Conservation (phyloP, 2,113 vertebrate genomes). For the Bubo bubo region DNA sequence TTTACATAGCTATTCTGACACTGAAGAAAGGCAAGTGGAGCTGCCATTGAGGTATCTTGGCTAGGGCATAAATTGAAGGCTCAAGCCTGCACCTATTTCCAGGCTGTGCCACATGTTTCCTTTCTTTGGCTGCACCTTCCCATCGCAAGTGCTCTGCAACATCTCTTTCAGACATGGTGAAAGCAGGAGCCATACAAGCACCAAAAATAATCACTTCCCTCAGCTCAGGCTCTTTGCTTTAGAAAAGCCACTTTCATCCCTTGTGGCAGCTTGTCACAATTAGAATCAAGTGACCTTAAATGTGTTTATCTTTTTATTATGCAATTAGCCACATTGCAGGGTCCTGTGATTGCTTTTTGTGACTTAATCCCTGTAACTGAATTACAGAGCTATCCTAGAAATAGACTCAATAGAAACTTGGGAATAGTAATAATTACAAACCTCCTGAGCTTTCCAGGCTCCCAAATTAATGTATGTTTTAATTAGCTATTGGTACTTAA, state of each 20-base stretch:
- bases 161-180: not conserved
- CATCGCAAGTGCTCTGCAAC: not conserved
- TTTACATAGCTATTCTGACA: not conserved
- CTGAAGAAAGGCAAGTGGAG: not conserved
- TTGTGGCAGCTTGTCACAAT: slow-evolving; percentile 25
- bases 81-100: not conserved
- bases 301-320: slow-evolving; percentile 26
- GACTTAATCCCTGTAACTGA: slow-evolving; percentile 3
- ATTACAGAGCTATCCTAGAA: slow-evolving; percentile 17
- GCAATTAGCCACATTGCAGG: not conserved
- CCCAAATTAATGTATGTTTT: slow-evolving; percentile 49
- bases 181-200: not conserved
- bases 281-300: slow-evolving; percentile 27
- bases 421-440: slow-evolving; percentile 63
- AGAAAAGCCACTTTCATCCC: not conserved
- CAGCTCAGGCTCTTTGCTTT: not conserved
- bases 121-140: not conserved
- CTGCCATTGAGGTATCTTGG: not conserved
- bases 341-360: slow-evolving; percentile 7
- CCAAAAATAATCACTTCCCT: not conserved
- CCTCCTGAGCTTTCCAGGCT: slow-evolving; percentile 32
- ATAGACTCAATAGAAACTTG: slow-evolving; percentile 13
- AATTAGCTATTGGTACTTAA: slow-evolving; percentile 51
- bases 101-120: not conserved
- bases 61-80: not conserved